Base-by-base conservation (phyloP, 2,888 invertebrate genomes). In the Oeneis ivallda region DNA sequence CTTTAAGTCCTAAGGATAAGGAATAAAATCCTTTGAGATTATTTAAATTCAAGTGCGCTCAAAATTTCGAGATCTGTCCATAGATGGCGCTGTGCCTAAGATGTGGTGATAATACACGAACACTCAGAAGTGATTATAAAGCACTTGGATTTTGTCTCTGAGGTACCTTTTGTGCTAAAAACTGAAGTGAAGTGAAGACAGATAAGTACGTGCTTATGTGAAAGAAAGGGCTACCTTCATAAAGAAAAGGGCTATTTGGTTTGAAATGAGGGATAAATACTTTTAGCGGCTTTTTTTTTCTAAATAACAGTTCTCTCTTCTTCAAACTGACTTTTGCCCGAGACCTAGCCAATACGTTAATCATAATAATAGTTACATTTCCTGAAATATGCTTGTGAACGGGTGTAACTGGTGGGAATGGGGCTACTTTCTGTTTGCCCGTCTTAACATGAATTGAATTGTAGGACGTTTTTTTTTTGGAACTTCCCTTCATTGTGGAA, bases 61-160 rank as follows among this genome's bases (percentile, higher is more conserved):
- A 5, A 11, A 34, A 34, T 34, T 58, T 58, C 47, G 11, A 58
- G 58, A 58, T 45, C 15, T 45, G n/a, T 0, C 45, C 45, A 34
- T 58, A 58, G 58, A 34, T 58, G 58, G 34, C 43, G 45, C 10
- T 41, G 41, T 19, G 1, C 34, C 47, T 47, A 47, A 45, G 58
- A 58, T 58, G 47, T 10, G 19, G 47, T 17, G 58, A 58, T 58
- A 47, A 45, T 34, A 47, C 47, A 45, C 15, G 32, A 13, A 41
- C 56, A 53, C 56, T 41, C 15, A 15, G 10, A 45, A 58, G 45
- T 45, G 58, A 58, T 45, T 58, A 45, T 34, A 5, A 19, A 11
- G 41, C 41, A 58, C 43, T 32, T 43, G 10, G 45, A 19, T 2
- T 43, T 32, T 45, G 43, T 32, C 39, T 39, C 54, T 11, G n/a